Evolutionary conservation across 2,113 vertebrate species (phyloP).

Genomic region (Formicarius rufipectus): DNA sequence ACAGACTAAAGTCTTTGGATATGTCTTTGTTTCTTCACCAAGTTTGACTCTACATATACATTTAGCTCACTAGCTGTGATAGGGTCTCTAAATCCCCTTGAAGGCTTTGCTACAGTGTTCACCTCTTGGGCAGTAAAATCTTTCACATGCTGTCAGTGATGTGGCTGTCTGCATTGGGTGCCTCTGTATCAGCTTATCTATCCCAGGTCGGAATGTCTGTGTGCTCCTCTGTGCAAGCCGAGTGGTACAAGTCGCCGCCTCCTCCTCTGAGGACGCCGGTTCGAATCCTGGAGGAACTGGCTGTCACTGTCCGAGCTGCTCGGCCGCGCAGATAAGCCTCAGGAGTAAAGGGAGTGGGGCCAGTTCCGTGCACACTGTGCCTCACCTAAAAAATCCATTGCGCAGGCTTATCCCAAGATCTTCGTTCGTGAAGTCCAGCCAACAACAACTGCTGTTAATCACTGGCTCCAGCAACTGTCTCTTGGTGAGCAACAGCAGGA

Average conservation of each 20-base stretch:
- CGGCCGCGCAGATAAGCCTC: too few species aligned
- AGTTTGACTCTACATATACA: neutral
- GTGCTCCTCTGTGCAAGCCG: neutral
- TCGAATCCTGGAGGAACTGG: too few species aligned
- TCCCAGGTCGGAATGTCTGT: neutral
- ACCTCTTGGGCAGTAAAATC: neutral
- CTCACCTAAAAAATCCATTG: too few species aligned
- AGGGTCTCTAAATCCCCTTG: neutral
- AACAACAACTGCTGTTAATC: neutral
- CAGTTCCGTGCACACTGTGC: too few species aligned
- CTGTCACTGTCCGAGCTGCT: too few species aligned
- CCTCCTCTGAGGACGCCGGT: too few species aligned
- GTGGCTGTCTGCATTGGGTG: neutral
- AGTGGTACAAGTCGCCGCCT: too few species aligned
- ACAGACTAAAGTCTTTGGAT: neutral
- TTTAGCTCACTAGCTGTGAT: neutral
- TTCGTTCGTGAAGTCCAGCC: too few species aligned
- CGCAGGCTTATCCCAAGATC: too few species aligned
- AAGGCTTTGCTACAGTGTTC: neutral
- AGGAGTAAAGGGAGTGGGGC: too few species aligned
- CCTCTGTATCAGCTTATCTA: neutral
- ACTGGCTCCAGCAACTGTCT: neutral
- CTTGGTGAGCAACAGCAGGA: neutral
- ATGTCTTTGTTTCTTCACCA: neutral
- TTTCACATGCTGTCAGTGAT: neutral